Evolutionary conservation across 2,888 invertebrate species (phyloP), one percentile per base, ranked within the genome.

Genomic region (Aphidius colemani): DNA sequence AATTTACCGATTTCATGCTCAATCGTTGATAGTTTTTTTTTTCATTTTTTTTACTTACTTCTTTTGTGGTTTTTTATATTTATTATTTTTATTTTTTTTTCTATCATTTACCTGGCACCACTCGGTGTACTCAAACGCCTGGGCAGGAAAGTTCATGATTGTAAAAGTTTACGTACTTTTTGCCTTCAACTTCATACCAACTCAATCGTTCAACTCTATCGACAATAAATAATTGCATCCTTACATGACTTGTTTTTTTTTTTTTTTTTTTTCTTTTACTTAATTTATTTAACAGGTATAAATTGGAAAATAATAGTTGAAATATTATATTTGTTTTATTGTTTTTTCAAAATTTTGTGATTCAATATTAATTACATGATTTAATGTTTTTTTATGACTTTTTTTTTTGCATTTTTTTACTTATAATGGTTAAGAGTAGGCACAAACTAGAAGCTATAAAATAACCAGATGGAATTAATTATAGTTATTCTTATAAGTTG

Each of bases 1-100:
- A 67, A 69, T 69, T 67, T 63, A 48, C 62, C 67, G 63, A 63
- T 69, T 67, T 59, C 56, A 64, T 66, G 69, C 63, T 67, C 69
- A 67, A 65, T 67, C 70, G 65, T 67, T 64, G 66, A 64, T 56
- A 59, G 61, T 56, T 18, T 56, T 39, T 13, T 49, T 49, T 30
- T 53, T 39, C 7, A 11, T 41, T 49, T 46, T 18, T 53, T 5
- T 1, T 48, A 48, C 57, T 62, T 8, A n/a, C 11, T 60, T 30
- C 66, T 51, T 40, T 61, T 60, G 53, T 53, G 60, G 59, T 18
- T 18, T 39, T 64, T 45, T 53, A 51, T 46, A 39, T 46, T 18
- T 57, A 30, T 39, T 46, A 56, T 56, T 45, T 39, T 57, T 6
- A 39, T 48, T 10, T 46, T 46, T 57, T 56, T 41, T 41, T 44